Conservation (phyloP, 1,140 invertebrate species). For the Drosophila mojavensis region DNA sequence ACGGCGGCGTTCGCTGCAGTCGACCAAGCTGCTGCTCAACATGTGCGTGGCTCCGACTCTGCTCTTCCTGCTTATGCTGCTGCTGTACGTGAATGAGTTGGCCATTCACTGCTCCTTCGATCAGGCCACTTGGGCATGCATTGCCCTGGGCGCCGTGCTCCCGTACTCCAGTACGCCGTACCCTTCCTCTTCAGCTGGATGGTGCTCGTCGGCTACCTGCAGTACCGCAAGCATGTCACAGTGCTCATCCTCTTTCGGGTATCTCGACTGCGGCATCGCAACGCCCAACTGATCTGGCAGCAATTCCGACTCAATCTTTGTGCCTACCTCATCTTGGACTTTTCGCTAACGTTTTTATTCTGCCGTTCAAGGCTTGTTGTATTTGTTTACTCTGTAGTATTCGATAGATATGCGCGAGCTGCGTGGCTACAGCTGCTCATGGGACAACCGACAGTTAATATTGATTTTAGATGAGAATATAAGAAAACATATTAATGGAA, state of each 20-base stretch:
- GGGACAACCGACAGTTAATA: background rate
- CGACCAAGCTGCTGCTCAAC: slow-evolving; percentile 86
- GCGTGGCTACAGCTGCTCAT: slow-evolving; percentile 83
- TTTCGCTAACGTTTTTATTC: slow-evolving; percentile 87
- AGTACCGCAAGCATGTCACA: slow-evolving; percentile 87
- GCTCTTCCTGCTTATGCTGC: slow-evolving; percentile 75
- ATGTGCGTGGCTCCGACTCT: slow-evolving; percentile 85
- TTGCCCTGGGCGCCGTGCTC: slow-evolving; percentile 85
- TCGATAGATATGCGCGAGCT: slow-evolving; percentile 85
- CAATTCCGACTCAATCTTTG: slow-evolving; percentile 87
- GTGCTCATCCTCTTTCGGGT: slow-evolving; percentile 86
- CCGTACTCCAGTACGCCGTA: slow-evolving; percentile 87
- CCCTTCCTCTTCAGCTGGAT: slow-evolving; percentile 88
- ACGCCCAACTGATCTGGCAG: slow-evolving; percentile 84
- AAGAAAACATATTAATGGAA: too few species aligned
- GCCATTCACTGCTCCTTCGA: slow-evolving; percentile 64
- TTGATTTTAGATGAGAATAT: too few species aligned
- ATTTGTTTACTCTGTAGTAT: slow-evolving; percentile 87
- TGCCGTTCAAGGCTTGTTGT: slow-evolving; percentile 87
- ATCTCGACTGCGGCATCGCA: slow-evolving; percentile 84
- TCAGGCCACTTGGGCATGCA: slow-evolving; percentile 65
- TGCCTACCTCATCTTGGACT: slow-evolving; percentile 84
- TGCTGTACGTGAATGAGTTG: slow-evolving; percentile 83
- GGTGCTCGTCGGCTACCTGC: slow-evolving; percentile 87
- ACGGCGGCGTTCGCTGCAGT: slow-evolving; percentile 86